Evolutionary conservation across 2,113 vertebrate genomes (phyloP).

Genomic region (Clinocottus analis): DNA sequence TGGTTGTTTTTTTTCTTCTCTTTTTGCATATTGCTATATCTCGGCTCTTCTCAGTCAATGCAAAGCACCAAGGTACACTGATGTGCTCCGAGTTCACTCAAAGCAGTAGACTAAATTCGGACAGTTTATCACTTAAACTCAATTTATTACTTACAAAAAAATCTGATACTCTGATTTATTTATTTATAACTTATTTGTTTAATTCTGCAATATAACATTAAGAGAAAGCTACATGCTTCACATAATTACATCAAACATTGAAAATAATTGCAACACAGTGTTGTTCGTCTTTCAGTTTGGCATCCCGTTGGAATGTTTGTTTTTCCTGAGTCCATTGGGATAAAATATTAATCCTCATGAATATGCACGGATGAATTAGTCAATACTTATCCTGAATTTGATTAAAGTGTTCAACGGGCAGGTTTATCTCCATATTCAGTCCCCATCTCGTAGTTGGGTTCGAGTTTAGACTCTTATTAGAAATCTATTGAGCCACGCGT

Average conservation of each 20-base stretch:
- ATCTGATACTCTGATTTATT: no score
- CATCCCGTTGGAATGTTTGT: no score
- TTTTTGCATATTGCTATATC: not conserved
- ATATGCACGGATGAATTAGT: not conserved
- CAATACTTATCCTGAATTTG: not conserved
- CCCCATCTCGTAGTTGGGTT: not conserved
- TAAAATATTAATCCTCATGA: not conserved
- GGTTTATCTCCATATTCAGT: not conserved
- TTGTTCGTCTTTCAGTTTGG: no score
- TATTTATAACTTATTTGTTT: no score
- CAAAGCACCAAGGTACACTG: conserved; percentile 32
- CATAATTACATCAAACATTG: no score
- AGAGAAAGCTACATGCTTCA: no score
- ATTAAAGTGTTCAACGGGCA: not conserved
- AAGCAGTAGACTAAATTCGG: not conserved
- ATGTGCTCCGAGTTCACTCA: not conserved
- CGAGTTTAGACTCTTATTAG: not conserved
- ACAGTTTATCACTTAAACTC: not conserved
- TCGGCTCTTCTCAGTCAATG: conserved; percentile 6
- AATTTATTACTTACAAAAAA: no score
- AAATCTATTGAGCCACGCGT: not conserved
- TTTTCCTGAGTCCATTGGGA: no score
- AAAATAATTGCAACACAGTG: no score
- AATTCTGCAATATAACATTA: no score
- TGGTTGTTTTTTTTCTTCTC: not conserved